Percentiles rank a stretch among this genome's conserved stretches.
Conservation (phyloP, 2,888 invertebrate species). For the Vanessa cardui region DNA sequence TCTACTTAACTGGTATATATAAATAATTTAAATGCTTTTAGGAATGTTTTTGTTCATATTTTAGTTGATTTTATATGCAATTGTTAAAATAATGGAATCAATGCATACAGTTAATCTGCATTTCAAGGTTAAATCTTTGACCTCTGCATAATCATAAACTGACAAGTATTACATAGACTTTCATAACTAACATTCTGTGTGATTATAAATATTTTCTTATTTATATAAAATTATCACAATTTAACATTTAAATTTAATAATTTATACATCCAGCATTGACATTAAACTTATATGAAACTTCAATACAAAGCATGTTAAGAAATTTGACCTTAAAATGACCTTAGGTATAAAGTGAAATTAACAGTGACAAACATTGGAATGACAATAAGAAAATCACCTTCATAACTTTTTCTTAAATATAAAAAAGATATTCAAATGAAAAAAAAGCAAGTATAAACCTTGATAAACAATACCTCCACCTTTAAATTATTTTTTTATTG, state of each 20-base stretch:
- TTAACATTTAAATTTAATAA: neutral
- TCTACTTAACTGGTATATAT: neutral
- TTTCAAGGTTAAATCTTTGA: conserved; percentile 55
- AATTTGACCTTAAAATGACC: conserved; percentile 60
- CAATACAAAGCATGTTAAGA: neutral
- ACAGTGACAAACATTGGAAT: conserved; percentile 46
- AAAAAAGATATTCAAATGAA: conserved; percentile 41
- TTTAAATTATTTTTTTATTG: conserved; percentile 32
- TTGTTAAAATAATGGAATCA: neutral
- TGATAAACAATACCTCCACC: conserved; percentile 57
- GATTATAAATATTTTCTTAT: neutral
- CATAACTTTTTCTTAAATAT: conserved; percentile 36
- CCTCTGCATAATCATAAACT: conserved; percentile 55
- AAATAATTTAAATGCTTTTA: neutral
- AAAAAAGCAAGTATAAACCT: conserved; percentile 46
- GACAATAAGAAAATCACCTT: conserved; percentile 34
- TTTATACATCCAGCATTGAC: neutral
- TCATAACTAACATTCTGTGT: conserved; percentile 31
- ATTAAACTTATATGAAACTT: conserved; percentile 17
- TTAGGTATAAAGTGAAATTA: conserved; percentile 39
- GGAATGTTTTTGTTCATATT: neutral
- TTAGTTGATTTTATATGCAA: conserved; percentile 7
- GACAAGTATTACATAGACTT: conserved; percentile 36
- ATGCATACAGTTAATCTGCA: conserved; percentile 37
- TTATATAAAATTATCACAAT: neutral